Evolutionary conservation across 1,140 invertebrate species (phyloP).

Genomic region (Philopotamus ludificatus): DNA sequence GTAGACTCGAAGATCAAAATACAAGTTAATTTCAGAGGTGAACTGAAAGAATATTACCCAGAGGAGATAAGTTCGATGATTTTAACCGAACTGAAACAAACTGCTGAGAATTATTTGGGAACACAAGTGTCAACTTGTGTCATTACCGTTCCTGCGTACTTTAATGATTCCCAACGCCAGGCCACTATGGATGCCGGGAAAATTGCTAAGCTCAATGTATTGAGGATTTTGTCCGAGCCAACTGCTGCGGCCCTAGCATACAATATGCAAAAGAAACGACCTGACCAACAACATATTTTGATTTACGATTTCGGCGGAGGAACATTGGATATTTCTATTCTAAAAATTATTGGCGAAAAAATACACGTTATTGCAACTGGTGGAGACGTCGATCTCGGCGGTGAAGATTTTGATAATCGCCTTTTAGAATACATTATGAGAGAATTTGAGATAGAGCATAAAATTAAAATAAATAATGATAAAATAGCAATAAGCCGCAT

Average conservation of each 20-base stretch:
- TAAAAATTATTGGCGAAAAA: too few relatives aligned
- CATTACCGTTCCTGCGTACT: constrained; percentile 59
- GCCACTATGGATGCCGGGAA: too few relatives aligned
- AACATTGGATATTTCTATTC: too few relatives aligned
- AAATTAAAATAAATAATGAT: constrained; percentile 53
- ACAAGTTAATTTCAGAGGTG: constrained; percentile 67
- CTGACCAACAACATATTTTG: too few relatives aligned
- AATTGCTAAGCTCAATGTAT: too few relatives aligned
- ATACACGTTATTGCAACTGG: too few relatives aligned
- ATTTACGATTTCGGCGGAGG: too few relatives aligned
- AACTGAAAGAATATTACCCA: constrained; percentile 67
- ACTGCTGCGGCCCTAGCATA: too few relatives aligned
- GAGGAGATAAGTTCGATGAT: constrained; percentile 72
- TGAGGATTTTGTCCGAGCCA: too few relatives aligned
- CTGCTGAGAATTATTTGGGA: constrained; percentile 57
- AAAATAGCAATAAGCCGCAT: constrained; percentile 59
- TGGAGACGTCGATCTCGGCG: constrained; percentile 56
- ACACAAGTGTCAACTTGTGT: constrained; percentile 65
- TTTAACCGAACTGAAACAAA: constrained; percentile 64
- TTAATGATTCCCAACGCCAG: too few relatives aligned
- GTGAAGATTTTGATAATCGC: constrained; percentile 48
- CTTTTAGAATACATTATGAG: constrained; percentile 61
- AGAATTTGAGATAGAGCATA: constrained; percentile 43
- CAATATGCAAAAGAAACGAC: too few relatives aligned
- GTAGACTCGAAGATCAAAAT: constrained; percentile 64